Conservation (phyloP, 1,140 invertebrate genomes). For the Bombus soroeensis region DNA sequence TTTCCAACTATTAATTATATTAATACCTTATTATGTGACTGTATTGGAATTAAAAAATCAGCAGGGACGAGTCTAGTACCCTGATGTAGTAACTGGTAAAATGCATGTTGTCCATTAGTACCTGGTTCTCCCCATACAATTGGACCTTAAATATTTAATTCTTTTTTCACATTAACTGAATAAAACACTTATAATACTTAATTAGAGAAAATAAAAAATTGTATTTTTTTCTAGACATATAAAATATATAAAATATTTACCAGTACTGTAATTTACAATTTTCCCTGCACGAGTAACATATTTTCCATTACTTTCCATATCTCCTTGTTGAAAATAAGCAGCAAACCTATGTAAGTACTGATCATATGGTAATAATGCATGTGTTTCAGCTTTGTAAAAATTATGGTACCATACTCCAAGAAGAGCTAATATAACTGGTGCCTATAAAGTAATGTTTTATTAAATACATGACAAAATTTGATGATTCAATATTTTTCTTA, state of each 20-base stretch:
- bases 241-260: conserved; percentile 75
- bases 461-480: neutral
- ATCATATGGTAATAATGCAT: conserved; percentile 98
- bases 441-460: conserved; percentile 83
- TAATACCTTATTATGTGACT: conserved; percentile 95
- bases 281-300: conserved; percentile 92
- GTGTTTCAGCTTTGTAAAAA: conserved; percentile 97
- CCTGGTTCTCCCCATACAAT: conserved; percentile 95
- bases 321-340: conserved; percentile 99
- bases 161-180: conserved; percentile 7
- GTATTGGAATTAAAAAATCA: conserved; percentile 97
- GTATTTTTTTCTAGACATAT: neutral
- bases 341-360: conserved; percentile 99
- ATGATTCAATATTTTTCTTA: conserved; percentile 6
- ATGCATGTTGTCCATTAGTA: conserved; percentile 99
- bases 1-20: neutral
- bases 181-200: too few relatives aligned
- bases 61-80: conserved; percentile 95
- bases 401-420: conserved; percentile 98
- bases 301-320: conserved; percentile 99
- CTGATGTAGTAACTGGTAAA: conserved; percentile 98
- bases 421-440: conserved; percentile 96
- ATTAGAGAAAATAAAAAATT: neutral
- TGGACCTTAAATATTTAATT: conserved; percentile 82
- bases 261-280: conserved; percentile 92